A percentile compares a stretch with the other conserved stretches of the same genome.
Conservation (phyloP, 2,113 vertebrate genomes). For the Grammomys surdaster region DNA sequence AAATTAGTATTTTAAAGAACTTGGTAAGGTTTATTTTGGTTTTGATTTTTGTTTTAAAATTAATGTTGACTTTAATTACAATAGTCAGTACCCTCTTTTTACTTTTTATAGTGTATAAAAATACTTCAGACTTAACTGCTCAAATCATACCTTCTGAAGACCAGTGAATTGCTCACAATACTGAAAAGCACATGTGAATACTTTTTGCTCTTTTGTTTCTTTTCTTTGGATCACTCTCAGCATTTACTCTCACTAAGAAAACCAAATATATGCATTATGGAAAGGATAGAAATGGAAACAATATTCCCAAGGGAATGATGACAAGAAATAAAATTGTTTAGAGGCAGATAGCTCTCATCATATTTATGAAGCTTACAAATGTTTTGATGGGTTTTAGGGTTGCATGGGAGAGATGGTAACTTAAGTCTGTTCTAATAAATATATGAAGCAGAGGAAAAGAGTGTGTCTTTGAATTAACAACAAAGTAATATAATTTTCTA, state of each 20-base stretch:
- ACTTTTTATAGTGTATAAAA: slow-evolving; percentile 10
- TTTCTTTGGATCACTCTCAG: slow-evolving; percentile 47
- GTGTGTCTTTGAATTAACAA: slow-evolving; percentile 63
- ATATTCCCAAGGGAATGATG: slow-evolving; percentile 54
- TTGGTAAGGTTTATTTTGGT: background rate
- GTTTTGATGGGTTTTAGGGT: slow-evolving; percentile 67
- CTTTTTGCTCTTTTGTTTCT: background rate
- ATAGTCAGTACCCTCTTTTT: slow-evolving; percentile 2
- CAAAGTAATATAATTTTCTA: slow-evolving; percentile 50
- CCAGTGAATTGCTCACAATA: slow-evolving; percentile 46
- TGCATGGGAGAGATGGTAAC: slow-evolving; percentile 40
- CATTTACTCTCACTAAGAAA: slow-evolving; percentile 59
- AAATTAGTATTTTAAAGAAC: slow-evolving; percentile 47
- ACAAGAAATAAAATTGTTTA: slow-evolving; percentile 49
- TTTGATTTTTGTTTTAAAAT: background rate
- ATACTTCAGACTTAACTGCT: slow-evolving; percentile 61
- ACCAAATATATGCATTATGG: slow-evolving; percentile 48
- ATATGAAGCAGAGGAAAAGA: slow-evolving; percentile 58
- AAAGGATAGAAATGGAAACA: slow-evolving; percentile 60
- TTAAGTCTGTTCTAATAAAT: slow-evolving; percentile 51
- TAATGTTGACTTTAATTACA: slow-evolving; percentile 58
- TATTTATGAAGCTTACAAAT: slow-evolving; percentile 70
- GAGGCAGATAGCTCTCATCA: slow-evolving; percentile 46
- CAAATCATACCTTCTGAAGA: slow-evolving; percentile 57
- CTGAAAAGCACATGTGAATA: slow-evolving; percentile 40